Base-by-base conservation (phyloP, 1,140 invertebrate species). In the Polyergus mexicanus region DNA sequence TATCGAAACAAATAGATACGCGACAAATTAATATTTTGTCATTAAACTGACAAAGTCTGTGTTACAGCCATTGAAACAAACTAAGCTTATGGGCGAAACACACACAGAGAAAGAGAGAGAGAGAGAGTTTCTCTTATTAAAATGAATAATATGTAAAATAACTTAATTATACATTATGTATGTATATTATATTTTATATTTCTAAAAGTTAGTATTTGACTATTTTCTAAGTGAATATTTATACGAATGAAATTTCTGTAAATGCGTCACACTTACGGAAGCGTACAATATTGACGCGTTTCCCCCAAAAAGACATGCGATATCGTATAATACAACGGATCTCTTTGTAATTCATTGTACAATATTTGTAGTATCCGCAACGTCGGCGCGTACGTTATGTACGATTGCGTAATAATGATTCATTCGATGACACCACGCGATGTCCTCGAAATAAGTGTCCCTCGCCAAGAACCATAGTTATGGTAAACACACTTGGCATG, bases 351-450 rank as follows among this genome's bases (percentile, higher is more conserved):
- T 51, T 72, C n/a, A 47, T 83, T 81, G 25, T 60, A n/a, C n/a
- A n/a, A n/a, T n/a, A 41, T 0, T 4, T 78, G 13, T 51, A 11
- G 16, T 72, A 74, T 47, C 51, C 62, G 35, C 11, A 83, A 32
- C 66, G 54, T 51, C 6, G 19, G 16, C 5, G 47, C 47, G 47
- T 19, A 19, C 16, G 5, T 47, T 47, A 16, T 51, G 13, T 19
- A 13, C 28, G 66, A 84, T 86, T 86, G 63, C 81, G 81, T 68
- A 85, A 86, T 68, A 88, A 75, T 84, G 78, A 88, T 86, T 88
- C 85, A 88, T 62, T 38, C 54, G 84, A 88, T 77, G 84, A 86
- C 77, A 88, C 68, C 22, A 86, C 16, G 47, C 63, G 38, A 75
- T 78, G 87, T 86, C 78, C 87, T 86, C 78, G 71, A 74, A 84